Conservation (phyloP, 35 echinoderm and acorn worm genomes). For the Ophiothrix spiculata region DNA sequence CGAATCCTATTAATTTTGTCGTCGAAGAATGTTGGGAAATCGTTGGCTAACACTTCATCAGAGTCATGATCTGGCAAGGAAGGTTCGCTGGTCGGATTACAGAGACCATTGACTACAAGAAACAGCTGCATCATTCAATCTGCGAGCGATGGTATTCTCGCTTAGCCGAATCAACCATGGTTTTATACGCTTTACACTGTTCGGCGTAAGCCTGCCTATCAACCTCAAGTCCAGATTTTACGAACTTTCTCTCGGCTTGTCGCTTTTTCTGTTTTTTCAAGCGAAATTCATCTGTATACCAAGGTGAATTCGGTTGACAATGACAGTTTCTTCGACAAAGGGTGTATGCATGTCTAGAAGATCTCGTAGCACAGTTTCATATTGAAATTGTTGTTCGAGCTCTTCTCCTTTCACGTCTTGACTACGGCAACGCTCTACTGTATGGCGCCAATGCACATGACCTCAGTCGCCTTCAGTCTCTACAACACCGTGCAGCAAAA, state of each 20-base stretch:
- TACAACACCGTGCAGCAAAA: too few species aligned
- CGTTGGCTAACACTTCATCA: slow-evolving; percentile 12
- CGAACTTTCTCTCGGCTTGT: slow-evolving; percentile 17
- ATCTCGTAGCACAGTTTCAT: slow-evolving; percentile 4
- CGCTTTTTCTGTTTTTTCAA: background rate
- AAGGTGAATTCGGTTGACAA: slow-evolving; percentile 13
- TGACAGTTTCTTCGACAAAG: slow-evolving; percentile 3
- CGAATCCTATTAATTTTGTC: slow-evolving; percentile 30
- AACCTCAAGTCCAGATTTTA: slow-evolving; percentile 13
- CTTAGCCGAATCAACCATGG: slow-evolving; percentile 11
- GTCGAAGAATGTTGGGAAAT: slow-evolving; percentile 43
- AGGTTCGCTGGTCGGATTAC: background rate
- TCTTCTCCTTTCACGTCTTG: too few species aligned
- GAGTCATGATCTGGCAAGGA: slow-evolving; percentile 16
- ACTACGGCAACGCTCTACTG: too few species aligned
- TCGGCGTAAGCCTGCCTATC: slow-evolving; percentile 16
- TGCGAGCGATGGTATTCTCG: background rate
- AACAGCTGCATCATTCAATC: slow-evolving; percentile 21
- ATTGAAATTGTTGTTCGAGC: too few species aligned
- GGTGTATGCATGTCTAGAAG: slow-evolving; percentile 21
- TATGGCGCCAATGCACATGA: too few species aligned
- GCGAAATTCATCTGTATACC: slow-evolving; percentile 32
- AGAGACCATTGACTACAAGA: slow-evolving; percentile 1
- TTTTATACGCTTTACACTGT: slow-evolving; percentile 17
- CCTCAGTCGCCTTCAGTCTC: too few species aligned